A percentile compares a stretch with the other conserved stretches of the same genome.
These are phyloP conservation scores for chimpanzee (Pan troglodytes) DNA, from an alignment of 2,113 vertebrate species.

Conservation along the genomic window NHGRI_mPanTro3-v2.1_pri NC_072409.2:66599501-66600000, in stretches of 20 bases:
- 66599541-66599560: not conserved
- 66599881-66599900: not conserved
- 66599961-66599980: conserved; percentile 91
- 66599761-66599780: not conserved
- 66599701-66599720: not conserved
- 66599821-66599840: not conserved
- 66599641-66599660: not conserved
- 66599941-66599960: conserved; percentile 63
- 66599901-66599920: not conserved
- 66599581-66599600: not conserved
- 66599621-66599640: not conserved
- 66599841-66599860: not conserved
- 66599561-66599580: not conserved
- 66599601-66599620: not conserved
- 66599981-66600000: conserved; percentile 98
- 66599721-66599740: not conserved
- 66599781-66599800: not conserved
- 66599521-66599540: not conserved
- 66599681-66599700: not conserved
- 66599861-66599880: not conserved
- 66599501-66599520: not conserved
- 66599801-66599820: not conserved
- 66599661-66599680: not conserved
- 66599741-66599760: not conserved
- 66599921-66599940: not conserved